phyloP scores from a whole-genome alignment of 1,140 invertebrate species.

The Neoseiulus cucumeris region DNA sequence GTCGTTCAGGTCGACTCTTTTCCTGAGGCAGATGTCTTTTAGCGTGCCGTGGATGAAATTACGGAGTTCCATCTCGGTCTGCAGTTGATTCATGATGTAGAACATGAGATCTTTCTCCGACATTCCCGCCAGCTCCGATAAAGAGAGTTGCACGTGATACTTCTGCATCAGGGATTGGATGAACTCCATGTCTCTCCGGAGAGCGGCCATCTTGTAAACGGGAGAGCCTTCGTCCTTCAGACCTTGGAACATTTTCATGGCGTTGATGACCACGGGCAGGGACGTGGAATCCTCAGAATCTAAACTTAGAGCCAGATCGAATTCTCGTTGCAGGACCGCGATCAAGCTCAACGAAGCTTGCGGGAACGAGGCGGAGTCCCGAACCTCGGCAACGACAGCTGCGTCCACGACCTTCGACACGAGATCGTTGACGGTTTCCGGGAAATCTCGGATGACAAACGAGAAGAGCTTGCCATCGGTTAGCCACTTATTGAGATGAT shows the following conservation, averaged over 20 bases:
- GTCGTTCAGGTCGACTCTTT: neutral
- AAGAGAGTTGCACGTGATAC: neutral
- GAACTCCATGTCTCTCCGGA: neutral
- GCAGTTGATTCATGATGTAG: conserved; percentile 2
- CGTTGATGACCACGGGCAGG: neutral
- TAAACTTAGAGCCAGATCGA: neutral
- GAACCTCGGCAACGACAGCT: neutral
- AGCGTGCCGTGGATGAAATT: conserved; percentile 1
- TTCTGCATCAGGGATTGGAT: neutral
- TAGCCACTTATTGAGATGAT: neutral
- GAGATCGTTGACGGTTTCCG: neutral
- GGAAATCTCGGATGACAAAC: neutral
- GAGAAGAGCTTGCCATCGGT: neutral
- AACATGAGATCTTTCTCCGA: neutral
- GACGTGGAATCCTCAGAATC: neutral
- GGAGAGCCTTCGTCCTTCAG: neutral
- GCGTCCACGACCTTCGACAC: neutral
- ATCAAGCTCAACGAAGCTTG: neutral
- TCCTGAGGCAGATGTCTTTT: neutral
- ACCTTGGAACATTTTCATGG: conserved; percentile 7
- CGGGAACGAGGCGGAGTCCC: neutral
- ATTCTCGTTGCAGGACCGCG: neutral
- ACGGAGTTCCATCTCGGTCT: neutral
- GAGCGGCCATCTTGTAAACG: neutral
- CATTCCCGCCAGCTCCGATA: neutral